Conservation (phyloP, 2,888 invertebrate genomes). For the Andrena bucephala region DNA sequence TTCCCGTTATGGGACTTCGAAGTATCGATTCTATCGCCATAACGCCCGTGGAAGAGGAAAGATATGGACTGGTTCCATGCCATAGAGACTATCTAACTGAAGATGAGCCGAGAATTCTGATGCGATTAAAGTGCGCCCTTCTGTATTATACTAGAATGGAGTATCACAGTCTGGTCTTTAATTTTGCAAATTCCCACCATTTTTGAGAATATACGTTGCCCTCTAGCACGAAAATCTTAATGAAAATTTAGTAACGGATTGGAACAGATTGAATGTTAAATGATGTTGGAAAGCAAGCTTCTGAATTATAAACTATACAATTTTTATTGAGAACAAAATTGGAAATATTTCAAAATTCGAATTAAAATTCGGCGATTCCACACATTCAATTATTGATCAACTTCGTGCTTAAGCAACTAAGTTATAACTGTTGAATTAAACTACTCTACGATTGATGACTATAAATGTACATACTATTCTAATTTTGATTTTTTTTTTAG, state of each 20-base stretch:
- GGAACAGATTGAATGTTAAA: not conserved
- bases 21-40: not conserved
- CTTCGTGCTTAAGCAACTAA: too few relatives aligned
- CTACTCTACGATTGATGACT: too few relatives aligned
- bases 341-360: too few relatives aligned
- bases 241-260: not conserved
- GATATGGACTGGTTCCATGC: not conserved
- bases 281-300: not conserved
- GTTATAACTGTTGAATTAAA: too few relatives aligned
- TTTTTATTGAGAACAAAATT: too few relatives aligned
- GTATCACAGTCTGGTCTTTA: not conserved
- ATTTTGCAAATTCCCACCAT: not conserved
- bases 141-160: not conserved
- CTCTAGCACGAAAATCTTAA: not conserved
- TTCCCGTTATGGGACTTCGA: not conserved
- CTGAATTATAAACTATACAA: not conserved
- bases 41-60: not conserved
- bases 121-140: not conserved
- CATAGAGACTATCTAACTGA: not conserved
- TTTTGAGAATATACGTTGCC: not conserved
- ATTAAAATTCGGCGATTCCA: too few relatives aligned
- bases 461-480: too few relatives aligned
- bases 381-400: too few relatives aligned
- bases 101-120: slow-evolving; percentile 22
- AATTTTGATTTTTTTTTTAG: too few relatives aligned